phyloP scores from a whole-genome alignment of 2,113 vertebrate genomes.

The Leucoraja erinaceus region DNA sequence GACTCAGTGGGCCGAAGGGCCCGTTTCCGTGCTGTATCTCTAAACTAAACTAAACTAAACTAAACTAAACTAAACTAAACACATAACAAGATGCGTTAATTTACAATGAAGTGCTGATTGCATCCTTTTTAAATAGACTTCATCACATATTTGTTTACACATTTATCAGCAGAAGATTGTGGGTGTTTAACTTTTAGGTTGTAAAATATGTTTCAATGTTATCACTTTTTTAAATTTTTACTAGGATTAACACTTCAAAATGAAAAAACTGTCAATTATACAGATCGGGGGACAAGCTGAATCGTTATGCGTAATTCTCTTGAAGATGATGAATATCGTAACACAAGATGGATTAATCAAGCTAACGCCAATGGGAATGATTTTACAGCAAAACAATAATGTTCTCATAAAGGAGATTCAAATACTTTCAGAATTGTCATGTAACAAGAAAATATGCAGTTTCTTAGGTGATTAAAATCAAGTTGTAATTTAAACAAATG shows the following conservation, averaged over 20 bases:
- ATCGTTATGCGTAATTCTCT: not conserved
- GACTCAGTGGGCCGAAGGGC: too few relatives aligned
- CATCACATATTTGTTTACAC: not conserved
- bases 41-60: too few relatives aligned
- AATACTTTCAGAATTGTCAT: not conserved
- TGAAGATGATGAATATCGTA: not conserved
- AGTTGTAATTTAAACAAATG: not conserved
- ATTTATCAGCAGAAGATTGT: not conserved
- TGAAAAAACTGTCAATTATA: not conserved
- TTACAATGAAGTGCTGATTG: not conserved
- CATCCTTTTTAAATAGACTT: not conserved
- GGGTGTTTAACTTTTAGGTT: not conserved
- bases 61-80: too few relatives aligned
- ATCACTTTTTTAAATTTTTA: not conserved
- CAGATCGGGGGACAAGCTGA: not conserved
- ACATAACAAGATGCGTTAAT: not conserved
- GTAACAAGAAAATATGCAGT: not conserved
- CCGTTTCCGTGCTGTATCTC: too few relatives aligned
- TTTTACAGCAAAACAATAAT: not conserved
- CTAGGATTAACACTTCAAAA: not conserved
- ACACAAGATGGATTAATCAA: not conserved
- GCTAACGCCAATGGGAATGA: not conserved
- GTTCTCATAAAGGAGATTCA: slow-evolving; percentile 21
- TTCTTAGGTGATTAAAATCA: not conserved
- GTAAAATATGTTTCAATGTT: not conserved